These are phyloP conservation scores for Rhincodon typus DNA, from an alignment of 2,797 vertebrate genomes.

Conservation along the genomic window DNA sequence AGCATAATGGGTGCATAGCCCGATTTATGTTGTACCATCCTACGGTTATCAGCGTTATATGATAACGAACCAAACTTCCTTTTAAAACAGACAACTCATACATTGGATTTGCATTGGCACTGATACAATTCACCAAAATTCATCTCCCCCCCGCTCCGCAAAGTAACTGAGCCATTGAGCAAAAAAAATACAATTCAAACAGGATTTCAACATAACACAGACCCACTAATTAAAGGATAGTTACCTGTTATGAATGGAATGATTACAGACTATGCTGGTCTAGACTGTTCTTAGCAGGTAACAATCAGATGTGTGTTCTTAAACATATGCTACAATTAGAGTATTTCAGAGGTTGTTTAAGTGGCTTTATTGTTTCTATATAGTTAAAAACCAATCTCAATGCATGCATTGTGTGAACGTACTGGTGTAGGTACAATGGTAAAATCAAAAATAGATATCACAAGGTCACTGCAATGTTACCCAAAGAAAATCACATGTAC, in stretches of 20 bases:
- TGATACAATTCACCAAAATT: neutral
- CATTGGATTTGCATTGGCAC: neutral
- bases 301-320: constrained; percentile 15
- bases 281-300: constrained; percentile 4
- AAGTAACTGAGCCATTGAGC: neutral
- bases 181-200: neutral
- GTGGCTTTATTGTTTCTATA: neutral
- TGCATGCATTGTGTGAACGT: neutral
- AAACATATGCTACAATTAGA: neutral
- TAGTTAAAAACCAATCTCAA: neutral
- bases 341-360: neutral
- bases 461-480: neutral
- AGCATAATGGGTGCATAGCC: neutral
- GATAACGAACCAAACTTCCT: neutral
- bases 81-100: neutral
- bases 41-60: neutral
- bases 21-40: neutral
- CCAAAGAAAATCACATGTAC: neutral
- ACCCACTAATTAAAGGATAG: too few relatives aligned
- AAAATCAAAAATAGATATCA: neutral
- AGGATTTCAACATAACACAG: neutral
- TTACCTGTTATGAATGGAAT: neutral
- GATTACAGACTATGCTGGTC: neutral
- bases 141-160: too few relatives aligned
- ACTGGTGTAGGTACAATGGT: neutral